A percentile compares a stretch with the other conserved stretches of the same genome.
Evolutionary conservation across 2,888 invertebrate species (phyloP).

Genomic region (Nephrotoma flavescens): DNA sequence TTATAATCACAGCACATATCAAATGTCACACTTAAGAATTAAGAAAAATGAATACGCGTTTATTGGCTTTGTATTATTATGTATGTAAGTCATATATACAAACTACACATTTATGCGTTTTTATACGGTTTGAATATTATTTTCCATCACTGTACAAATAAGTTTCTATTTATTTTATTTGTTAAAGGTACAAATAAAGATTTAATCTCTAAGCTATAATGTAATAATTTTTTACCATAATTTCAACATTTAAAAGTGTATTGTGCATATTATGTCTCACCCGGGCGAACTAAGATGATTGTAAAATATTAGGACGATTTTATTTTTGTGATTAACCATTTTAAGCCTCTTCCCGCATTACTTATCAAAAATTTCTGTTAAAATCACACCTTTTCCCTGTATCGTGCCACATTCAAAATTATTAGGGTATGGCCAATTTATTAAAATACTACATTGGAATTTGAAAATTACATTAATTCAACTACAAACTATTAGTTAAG

Average conservation of each 20-base stretch:
- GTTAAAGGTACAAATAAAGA: not conserved
- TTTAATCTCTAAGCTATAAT: not conserved
- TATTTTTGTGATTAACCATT: not conserved
- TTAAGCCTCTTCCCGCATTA: not conserved
- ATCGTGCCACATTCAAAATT: not conserved
- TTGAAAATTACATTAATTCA: not conserved
- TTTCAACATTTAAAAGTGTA: not conserved
- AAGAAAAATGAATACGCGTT: not conserved
- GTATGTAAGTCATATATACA: no score
- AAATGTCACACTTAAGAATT: not conserved
- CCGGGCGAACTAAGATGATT: not conserved
- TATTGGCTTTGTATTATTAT: not conserved
- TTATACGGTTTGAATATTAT: not conserved
- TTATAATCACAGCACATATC: not conserved
- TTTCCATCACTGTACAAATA: not conserved
- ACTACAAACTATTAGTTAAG: not conserved
- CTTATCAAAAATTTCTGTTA: no score
- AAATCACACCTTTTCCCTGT: not conserved
- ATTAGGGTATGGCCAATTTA: not conserved
- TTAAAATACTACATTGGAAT: not conserved
- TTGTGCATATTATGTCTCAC: not conserved
- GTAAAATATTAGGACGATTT: not conserved
- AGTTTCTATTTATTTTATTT: not conserved
- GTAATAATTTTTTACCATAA: not conserved
- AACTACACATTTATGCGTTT: no score